Conservation (phyloP, 2,797 vertebrate genomes). For the Takifugu rubripes region DNA sequence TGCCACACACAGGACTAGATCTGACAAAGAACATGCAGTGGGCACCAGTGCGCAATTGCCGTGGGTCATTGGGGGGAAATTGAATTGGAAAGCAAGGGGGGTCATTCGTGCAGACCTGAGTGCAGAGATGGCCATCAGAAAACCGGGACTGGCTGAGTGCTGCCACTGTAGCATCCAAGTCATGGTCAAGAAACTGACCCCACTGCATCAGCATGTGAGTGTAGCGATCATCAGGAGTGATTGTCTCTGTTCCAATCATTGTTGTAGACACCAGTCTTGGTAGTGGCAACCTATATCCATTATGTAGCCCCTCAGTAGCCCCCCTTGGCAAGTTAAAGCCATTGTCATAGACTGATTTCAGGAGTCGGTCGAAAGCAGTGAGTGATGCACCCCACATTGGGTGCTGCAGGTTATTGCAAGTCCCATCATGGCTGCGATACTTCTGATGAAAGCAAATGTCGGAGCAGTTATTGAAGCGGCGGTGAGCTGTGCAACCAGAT, state of each 20-base stretch:
- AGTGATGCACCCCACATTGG: conserved; percentile 98
- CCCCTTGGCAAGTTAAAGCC: conserved; percentile 95
- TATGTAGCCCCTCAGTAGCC: conserved; percentile 76
- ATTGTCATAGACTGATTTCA: conserved; percentile 94
- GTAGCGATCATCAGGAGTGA: conserved; percentile 90
- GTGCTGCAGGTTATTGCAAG: conserved; percentile 97
- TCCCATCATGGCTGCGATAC: conserved; percentile 93
- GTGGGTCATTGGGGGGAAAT: conserved; percentile 87
- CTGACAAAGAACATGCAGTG: conserved; percentile 98
- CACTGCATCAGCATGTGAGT: conserved; percentile 99
- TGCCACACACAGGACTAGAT: conserved; percentile 95
- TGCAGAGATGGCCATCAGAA: conserved; percentile 92
- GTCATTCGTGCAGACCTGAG: conserved; percentile 88
- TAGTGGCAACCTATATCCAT: conserved; percentile 84
- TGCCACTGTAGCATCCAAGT: conserved; percentile 91
- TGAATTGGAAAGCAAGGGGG: conserved; percentile 94
- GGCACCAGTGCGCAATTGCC: conserved; percentile 81
- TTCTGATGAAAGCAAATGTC: conserved; percentile 98
- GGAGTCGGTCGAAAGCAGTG: conserved; percentile 90
- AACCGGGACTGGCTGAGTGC: conserved; percentile 95
- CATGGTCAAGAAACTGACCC: conserved; percentile 98
- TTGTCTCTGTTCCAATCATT: conserved; percentile 87
- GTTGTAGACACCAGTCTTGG: conserved; percentile 90
- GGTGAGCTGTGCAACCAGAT: conserved; percentile 93
- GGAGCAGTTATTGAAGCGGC: conserved; percentile 93